phyloP scores from a whole-genome alignment of 2,888 invertebrate genomes.

The Synergus laeviventris region DNA sequence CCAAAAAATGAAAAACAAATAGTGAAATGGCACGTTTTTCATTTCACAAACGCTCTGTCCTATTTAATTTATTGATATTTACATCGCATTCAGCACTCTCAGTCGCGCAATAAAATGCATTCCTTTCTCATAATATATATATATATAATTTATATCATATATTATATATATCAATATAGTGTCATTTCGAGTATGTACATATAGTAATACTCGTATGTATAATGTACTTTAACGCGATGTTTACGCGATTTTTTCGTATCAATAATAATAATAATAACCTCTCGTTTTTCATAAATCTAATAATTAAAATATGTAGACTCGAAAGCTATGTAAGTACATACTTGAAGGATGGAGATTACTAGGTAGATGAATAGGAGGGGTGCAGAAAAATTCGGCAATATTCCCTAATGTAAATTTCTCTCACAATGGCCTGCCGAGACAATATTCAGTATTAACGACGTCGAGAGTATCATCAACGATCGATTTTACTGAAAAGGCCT shows the following conservation, averaged over 20 bases:
- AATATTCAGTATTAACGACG: conserved; percentile 22
- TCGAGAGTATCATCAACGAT: conserved; percentile 30
- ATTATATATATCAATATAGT: conserved; percentile 52
- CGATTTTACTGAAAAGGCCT: conserved; percentile 55
- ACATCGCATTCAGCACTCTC: conserved; percentile 53
- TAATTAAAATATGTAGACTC: conserved; percentile 68
- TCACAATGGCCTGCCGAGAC: conserved; percentile 22
- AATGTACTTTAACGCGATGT: conserved; percentile 44
- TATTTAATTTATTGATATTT: conserved; percentile 62
- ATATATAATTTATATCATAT: conserved; percentile 61
- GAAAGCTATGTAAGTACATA: conserved; percentile 60
- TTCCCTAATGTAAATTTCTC: conserved; percentile 51
- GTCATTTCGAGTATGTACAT: conserved; percentile 58
- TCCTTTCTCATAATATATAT: conserved; percentile 53
- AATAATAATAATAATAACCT: conserved; percentile 42
- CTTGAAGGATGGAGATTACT: conserved; percentile 58
- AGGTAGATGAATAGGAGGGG: conserved; percentile 54
- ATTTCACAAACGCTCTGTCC: conserved; percentile 54
- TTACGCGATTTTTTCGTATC: conserved; percentile 17
- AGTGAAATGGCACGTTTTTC: conserved; percentile 48
- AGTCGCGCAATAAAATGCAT: conserved; percentile 47
- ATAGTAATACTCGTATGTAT: conserved; percentile 57
- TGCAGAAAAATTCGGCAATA: conserved; percentile 54
- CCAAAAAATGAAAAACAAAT: conserved; percentile 20
- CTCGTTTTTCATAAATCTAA: conserved; percentile 46